Evolutionary conservation across 2,888 invertebrate genomes (phyloP), one percentile per base, ranked within the genome.

Genomic region (Caprella mutica): DNA sequence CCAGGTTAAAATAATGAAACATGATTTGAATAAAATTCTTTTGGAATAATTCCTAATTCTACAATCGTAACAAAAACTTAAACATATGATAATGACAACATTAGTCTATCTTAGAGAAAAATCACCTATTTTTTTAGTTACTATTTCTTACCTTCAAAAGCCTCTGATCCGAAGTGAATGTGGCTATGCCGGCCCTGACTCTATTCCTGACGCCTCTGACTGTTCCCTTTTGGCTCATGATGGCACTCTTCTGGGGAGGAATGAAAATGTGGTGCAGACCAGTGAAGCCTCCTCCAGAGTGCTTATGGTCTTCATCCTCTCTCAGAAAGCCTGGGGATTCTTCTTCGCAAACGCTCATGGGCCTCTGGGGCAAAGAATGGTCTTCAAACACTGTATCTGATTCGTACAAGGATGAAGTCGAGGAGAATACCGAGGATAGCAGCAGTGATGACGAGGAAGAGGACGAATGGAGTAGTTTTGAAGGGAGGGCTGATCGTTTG

Each of bases 141-240:
- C n/a, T n/a, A n/a, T n/a, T n/a, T n/a, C 80, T 78, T 76, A 90
- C 90, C 85, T 88, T 90, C 65, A 75, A 72, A 59, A 81, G 80
- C 52, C 83, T 80, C 68, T 78, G 80, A 71, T 84, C 85, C 71
- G 88, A 87, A 61, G 90, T 79, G 75, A 93, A 93, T n/a, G 92
- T 92, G 48, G 89, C 90, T 69, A 94, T 92, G 64, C 93, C 93
- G 65, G 91, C 91, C 66, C 92, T 78, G 57, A 94, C 93, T 68
- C 92, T 81, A 76, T 94, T 93, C 76, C 88, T 90, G 65, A 93
- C 89, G 61, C 93, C 93, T 46, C 93, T 81, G 67, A 94, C 86
- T 12, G 92, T 92, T 48, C 93, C 93, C 71, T 87, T 88, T 55
- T 86, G 83, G 76, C 93, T 92, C 66, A 85, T 80, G 70, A 94